Evolutionary conservation across 2,113 vertebrate genomes (phyloP).

Genomic region (Neolamprologus fasciatus): DNA sequence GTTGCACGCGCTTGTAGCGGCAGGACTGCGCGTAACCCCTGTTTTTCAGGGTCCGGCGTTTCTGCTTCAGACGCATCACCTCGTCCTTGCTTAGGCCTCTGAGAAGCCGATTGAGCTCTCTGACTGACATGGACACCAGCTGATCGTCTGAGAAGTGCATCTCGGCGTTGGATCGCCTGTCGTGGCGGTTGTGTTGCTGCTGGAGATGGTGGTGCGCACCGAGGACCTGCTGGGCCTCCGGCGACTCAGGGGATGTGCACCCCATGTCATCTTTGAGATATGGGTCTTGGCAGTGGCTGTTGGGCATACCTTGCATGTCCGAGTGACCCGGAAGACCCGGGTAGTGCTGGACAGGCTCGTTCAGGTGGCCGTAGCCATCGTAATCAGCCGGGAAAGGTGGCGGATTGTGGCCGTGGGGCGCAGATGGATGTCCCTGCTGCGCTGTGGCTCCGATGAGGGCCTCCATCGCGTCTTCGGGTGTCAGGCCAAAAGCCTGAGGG

Average conservation of each 20-base stretch:
- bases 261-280: constrained; percentile 76
- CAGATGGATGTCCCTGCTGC: constrained; percentile 70
- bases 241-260: constrained; percentile 72
- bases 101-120: constrained; percentile 93
- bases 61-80: constrained; percentile 95
- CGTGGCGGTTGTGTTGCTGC: constrained; percentile 70
- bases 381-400: constrained; percentile 78
- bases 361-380: constrained; percentile 68
- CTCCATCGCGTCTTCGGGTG: constrained; percentile 94
- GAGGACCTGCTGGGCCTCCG: constrained; percentile 57
- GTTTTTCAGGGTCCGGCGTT: constrained; percentile 96
- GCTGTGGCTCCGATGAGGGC: constrained; percentile 84
- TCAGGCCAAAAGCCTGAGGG: constrained; percentile 87
- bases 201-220: constrained; percentile 77
- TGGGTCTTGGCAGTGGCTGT: constrained; percentile 63
- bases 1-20: constrained; percentile 94
- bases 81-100: constrained; percentile 92
- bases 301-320: constrained; percentile 71
- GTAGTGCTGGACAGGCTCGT: constrained; percentile 64
- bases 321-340: constrained; percentile 58
- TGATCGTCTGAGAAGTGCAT: constrained; percentile 92
- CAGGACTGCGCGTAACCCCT: constrained; percentile 96
- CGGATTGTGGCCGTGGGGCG: constrained; percentile 79
- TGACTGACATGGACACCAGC: constrained; percentile 95
- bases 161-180: constrained; percentile 62